phyloP scores from a whole-genome alignment of 1,140 invertebrate genomes.

The Sycophila sp. region DNA sequence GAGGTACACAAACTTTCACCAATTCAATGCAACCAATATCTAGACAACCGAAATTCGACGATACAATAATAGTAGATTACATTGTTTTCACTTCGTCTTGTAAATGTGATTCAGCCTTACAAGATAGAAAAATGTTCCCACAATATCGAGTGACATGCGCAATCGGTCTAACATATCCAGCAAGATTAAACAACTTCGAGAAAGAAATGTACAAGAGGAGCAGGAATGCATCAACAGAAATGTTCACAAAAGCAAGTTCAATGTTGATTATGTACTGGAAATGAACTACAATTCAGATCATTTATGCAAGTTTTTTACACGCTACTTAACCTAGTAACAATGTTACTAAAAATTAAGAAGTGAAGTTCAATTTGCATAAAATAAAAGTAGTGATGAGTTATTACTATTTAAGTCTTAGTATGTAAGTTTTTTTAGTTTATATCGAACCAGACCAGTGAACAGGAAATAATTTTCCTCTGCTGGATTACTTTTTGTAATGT shows the following conservation, averaged over 20 bases:
- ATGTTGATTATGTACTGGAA: not conserved
- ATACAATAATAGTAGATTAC: not conserved
- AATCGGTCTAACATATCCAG: not conserved
- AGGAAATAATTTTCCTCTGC: too few relatives aligned
- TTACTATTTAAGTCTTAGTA: too few relatives aligned
- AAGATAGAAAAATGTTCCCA: not conserved
- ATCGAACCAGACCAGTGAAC: too few relatives aligned
- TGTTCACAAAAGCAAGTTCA: not conserved
- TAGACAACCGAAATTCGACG: not conserved
- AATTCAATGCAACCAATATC: not conserved
- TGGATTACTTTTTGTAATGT: too few relatives aligned
- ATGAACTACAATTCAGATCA: too few relatives aligned
- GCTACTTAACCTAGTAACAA: too few relatives aligned
- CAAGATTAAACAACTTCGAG: not conserved
- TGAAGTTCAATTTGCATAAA: too few relatives aligned
- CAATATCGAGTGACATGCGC: not conserved
- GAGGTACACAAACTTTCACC: not conserved
- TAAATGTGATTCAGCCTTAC: not conserved
- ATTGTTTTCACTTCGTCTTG: not conserved
- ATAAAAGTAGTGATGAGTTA: too few relatives aligned
- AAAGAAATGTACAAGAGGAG: not conserved
- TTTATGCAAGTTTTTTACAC: too few relatives aligned
- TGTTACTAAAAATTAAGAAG: too few relatives aligned
- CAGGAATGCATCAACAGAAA: not conserved
- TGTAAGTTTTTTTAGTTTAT: too few relatives aligned